Percentiles rank a stretch among this genome's conserved stretches.
phyloP scores from a whole-genome alignment of 2,797 vertebrate genomes.

The Crossoptilon crossoptilon region DNA sequence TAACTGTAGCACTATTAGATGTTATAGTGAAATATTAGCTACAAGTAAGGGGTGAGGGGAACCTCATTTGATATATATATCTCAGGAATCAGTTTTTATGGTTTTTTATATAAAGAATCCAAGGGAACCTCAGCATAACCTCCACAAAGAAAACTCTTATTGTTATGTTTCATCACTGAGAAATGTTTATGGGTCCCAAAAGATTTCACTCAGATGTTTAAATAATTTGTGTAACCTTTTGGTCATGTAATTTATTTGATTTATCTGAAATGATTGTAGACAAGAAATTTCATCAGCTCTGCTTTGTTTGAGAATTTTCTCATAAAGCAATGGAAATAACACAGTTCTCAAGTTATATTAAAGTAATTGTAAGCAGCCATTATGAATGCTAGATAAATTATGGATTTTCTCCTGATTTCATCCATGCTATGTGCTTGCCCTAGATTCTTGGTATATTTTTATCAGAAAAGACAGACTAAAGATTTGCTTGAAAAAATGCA shows the following conservation, averaged over 20 bases:
- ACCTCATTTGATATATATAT: slow-evolving; percentile 24
- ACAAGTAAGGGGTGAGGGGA: neutral
- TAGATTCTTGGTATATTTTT: neutral
- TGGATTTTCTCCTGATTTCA: neutral
- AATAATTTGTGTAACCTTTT: slow-evolving; percentile 76
- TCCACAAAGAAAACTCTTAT: slow-evolving; percentile 64
- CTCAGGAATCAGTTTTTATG: slow-evolving; percentile 32
- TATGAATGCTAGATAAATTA: neutral
- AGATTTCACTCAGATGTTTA: slow-evolving; percentile 70
- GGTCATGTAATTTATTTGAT: slow-evolving; percentile 73
- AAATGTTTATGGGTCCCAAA: slow-evolving; percentile 71
- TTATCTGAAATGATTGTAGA: slow-evolving; percentile 64
- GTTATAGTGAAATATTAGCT: slow-evolving; percentile 55
- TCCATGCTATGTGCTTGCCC: neutral
- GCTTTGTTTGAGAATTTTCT: slow-evolving; percentile 44
- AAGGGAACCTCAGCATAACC: slow-evolving; percentile 51
- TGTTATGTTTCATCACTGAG: slow-evolving; percentile 69
- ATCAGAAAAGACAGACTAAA: neutral
- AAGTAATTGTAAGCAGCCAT: neutral
- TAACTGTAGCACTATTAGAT: slow-evolving; percentile 6
- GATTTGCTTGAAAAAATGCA: neutral
- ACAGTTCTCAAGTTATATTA: neutral
- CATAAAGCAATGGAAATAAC: slow-evolving; percentile 16
- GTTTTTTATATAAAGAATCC: slow-evolving; percentile 34
- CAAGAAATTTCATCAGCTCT: slow-evolving; percentile 66